Evolutionary conservation across 2,797 vertebrate species (phyloP).

Genomic region (Buceros bicornis): DNA sequence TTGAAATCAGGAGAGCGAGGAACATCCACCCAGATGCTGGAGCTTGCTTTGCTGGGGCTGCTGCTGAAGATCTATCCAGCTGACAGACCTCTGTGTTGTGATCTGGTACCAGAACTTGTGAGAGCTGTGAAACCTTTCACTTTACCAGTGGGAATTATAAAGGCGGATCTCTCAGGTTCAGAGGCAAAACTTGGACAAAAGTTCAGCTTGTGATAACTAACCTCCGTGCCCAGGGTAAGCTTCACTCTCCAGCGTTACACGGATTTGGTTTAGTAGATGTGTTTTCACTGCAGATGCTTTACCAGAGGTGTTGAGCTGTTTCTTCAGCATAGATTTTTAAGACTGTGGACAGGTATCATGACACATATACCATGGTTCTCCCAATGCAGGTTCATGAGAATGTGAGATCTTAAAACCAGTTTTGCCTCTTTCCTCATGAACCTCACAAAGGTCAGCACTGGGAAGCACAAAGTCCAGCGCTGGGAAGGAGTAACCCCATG

Average conservation of each 20-base stretch:
- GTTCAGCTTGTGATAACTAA: background rate
- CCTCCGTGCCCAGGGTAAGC: background rate
- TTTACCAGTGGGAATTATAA: background rate
- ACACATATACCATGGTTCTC: background rate
- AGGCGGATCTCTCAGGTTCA: background rate
- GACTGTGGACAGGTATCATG: background rate
- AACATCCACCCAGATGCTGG: background rate
- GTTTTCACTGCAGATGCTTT: background rate
- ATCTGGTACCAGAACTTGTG: background rate
- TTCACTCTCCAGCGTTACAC: background rate
- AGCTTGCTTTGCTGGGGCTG: background rate
- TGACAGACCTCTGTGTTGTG: background rate
- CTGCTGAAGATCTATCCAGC: background rate
- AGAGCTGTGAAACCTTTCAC: background rate
- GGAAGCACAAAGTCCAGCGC: background rate
- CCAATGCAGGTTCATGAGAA: background rate
- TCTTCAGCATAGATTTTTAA: background rate
- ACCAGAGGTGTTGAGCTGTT: background rate
- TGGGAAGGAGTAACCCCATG: background rate
- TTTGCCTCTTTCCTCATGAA: background rate
- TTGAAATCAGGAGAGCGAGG: too few relatives aligned
- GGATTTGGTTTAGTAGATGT: too few relatives aligned
- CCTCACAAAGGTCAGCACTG: background rate
- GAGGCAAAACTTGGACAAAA: background rate
- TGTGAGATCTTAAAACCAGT: background rate